Conservation (phyloP, 2,113 vertebrate species). For the Choloepus hoffmanni region DNA sequence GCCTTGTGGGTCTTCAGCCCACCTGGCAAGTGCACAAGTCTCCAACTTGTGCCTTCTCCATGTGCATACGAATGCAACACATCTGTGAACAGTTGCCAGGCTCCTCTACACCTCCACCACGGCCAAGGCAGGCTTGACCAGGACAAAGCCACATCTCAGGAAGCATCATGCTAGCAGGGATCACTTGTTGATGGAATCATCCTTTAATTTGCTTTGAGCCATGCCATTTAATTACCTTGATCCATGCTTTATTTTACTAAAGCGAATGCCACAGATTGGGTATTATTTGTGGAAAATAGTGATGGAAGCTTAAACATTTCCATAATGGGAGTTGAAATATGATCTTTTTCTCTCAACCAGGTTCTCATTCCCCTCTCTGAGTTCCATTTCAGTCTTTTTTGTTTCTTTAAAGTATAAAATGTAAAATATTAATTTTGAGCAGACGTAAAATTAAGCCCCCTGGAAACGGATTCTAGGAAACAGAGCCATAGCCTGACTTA, state of each 20-base stretch:
- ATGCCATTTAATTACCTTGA: conserved; percentile 81
- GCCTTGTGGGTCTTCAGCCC: background rate
- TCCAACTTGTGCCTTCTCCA: fast-evolving
- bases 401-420: conserved; percentile 75
- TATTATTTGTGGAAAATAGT: conserved; percentile 79
- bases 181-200: conserved; percentile 65
- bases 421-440: conserved; percentile 88
- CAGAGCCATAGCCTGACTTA: conserved; percentile 86
- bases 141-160: background rate
- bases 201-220: conserved; percentile 75
- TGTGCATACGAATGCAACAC: fast-evolving
- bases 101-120: background rate
- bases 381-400: conserved; percentile 47
- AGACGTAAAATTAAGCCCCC: conserved; percentile 87
- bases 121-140: fast-evolving
- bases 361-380: background rate
- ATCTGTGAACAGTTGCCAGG: no score
- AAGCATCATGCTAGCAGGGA: conserved; percentile 27
- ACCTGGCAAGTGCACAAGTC: background rate
- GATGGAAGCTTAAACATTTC: conserved; percentile 46
- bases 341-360: conserved; percentile 53
- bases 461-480: conserved; percentile 84
- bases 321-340: conserved; percentile 74
- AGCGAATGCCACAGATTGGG: conserved; percentile 81
- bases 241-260: conserved; percentile 83